These are phyloP conservation scores for Mesochorus sp. DNA, from an alignment of 2,888 invertebrate species.

Conservation along the genomic window DNA sequence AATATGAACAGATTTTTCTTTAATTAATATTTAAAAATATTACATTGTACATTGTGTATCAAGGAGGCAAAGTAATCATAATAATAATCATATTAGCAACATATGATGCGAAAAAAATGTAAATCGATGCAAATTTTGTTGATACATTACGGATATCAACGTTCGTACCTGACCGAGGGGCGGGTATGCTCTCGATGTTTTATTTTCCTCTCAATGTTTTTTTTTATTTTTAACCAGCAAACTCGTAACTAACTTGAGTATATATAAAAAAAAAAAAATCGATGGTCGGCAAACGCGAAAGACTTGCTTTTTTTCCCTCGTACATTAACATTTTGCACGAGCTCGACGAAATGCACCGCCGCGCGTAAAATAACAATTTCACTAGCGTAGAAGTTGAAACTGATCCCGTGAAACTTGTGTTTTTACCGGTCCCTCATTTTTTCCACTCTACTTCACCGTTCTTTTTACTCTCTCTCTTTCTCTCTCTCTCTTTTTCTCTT, in stretches of 20 bases:
- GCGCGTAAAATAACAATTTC: conserved; percentile 73
- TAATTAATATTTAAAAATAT: too few relatives aligned
- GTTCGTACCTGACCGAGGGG: background rate
- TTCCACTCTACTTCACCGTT: conserved; percentile 18
- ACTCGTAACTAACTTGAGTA: conserved; percentile 1
- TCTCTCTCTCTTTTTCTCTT: conserved; percentile 13
- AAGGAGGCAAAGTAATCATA: too few relatives aligned
- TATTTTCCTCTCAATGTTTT: conserved; percentile 8
- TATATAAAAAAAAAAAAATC: conserved; percentile 28
- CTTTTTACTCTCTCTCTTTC: conserved; percentile 36
- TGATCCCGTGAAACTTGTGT: conserved; percentile 43
- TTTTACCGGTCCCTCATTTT: conserved; percentile 48
- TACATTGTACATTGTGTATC: too few relatives aligned
- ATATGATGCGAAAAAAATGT: too few relatives aligned
- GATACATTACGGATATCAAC: background rate
- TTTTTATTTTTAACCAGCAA: background rate
- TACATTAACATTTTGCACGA: conserved; percentile 66
- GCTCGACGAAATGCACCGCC: conserved; percentile 65
- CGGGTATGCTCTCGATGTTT: background rate
- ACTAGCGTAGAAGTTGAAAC: conserved; percentile 12
- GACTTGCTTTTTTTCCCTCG: conserved; percentile 65
- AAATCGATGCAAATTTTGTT: conserved; percentile 1
- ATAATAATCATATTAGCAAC: too few relatives aligned
- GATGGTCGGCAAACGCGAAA: conserved; percentile 20
- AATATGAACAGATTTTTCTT: too few relatives aligned